A percentile compares a stretch with the other conserved stretches of the same genome.
phyloP scores from a whole-genome alignment of 2,888 invertebrate species.

The Agrypnus murinus region DNA sequence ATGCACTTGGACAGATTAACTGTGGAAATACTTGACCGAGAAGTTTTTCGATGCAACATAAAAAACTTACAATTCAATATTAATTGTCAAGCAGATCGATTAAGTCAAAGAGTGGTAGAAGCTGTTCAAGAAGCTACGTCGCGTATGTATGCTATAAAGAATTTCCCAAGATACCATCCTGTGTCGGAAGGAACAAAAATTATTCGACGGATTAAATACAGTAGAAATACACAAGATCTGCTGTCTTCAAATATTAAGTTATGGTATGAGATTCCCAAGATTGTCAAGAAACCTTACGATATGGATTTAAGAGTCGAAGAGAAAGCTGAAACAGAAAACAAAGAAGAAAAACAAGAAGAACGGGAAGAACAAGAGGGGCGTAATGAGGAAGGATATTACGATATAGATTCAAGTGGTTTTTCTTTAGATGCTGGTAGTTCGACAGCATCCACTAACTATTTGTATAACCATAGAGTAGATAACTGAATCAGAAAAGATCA shows the following conservation, averaged over 20 bases:
- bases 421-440: too few species aligned
- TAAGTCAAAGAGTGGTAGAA: constrained; percentile 59
- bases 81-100: constrained; percentile 59
- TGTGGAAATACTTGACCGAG: constrained; percentile 62
- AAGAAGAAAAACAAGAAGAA: too few species aligned
- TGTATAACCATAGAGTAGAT: too few species aligned
- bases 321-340: too few species aligned
- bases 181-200: constrained; percentile 9
- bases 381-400: too few species aligned
- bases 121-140: constrained; percentile 61
- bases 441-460: too few species aligned
- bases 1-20: constrained; percentile 62
- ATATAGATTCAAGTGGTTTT: too few species aligned
- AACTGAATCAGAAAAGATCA: too few species aligned
- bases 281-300: too few species aligned
- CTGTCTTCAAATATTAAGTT: constrained; percentile 26
- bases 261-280: constrained; percentile 30
- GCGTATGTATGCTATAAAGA: not conserved
- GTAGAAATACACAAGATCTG: constrained; percentile 22
- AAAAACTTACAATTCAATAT: constrained; percentile 64
- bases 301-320: too few species aligned
- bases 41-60: constrained; percentile 65
- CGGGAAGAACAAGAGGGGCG: too few species aligned
- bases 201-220: constrained; percentile 27
- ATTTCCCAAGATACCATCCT: not conserved